phyloP scores from a whole-genome alignment of 2,797 vertebrate genomes.

The Gobio occitaniae region DNA sequence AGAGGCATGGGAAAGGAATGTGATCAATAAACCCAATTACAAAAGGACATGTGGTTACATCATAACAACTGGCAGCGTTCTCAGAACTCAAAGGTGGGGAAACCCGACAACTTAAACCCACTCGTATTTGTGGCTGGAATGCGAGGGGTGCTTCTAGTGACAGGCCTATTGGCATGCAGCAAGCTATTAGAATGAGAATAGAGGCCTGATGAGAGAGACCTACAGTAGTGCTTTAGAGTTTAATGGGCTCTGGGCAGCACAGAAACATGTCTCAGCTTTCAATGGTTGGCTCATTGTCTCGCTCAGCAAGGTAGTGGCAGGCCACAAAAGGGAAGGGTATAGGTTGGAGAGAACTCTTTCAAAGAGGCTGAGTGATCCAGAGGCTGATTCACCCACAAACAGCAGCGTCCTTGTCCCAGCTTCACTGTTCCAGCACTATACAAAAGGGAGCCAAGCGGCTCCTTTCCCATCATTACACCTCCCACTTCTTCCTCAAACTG shows the following conservation, averaged over 20 bases:
- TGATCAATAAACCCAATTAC: constrained; percentile 16
- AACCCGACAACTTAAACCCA: constrained; percentile 29
- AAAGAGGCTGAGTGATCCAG: constrained; percentile 55
- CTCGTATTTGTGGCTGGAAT: constrained; percentile 57
- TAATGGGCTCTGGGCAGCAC: constrained; percentile 62
- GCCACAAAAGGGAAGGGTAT: constrained; percentile 58
- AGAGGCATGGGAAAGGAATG: background rate
- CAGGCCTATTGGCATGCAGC: constrained; percentile 54
- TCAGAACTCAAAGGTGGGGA: constrained; percentile 25
- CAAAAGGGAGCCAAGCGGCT: constrained; percentile 47
- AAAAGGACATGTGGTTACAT: constrained; percentile 25
- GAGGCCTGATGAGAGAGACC: constrained; percentile 58
- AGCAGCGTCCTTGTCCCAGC: constrained; percentile 58
- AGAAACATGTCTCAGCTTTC: constrained; percentile 64
- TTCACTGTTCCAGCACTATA: constrained; percentile 42
- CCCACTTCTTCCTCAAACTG: constrained; percentile 34
- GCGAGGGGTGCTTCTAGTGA: constrained; percentile 48
- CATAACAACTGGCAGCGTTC: constrained; percentile 3
- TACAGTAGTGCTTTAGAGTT: constrained; percentile 63
- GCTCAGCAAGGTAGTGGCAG: constrained; percentile 64
- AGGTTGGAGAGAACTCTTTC: constrained; percentile 62
- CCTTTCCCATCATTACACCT: constrained; percentile 49
- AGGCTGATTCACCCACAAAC: constrained; percentile 54
- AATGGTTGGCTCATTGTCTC: constrained; percentile 62
- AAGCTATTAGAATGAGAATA: constrained; percentile 65